phyloP scores from a whole-genome alignment of 2,113 vertebrate species.

The Emydura subglobosa region DNA sequence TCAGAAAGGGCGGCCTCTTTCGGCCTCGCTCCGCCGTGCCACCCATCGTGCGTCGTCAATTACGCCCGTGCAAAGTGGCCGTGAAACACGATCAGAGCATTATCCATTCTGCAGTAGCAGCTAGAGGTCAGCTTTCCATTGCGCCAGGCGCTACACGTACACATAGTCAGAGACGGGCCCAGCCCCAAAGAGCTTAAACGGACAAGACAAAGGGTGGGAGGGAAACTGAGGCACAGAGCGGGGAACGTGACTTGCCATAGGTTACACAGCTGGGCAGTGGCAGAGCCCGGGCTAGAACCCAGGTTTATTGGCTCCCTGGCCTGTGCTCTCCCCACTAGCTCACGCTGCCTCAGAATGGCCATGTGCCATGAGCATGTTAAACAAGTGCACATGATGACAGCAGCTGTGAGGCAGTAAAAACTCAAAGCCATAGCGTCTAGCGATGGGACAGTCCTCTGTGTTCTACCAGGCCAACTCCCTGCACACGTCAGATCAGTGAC shows the following conservation, averaged over 20 bases:
- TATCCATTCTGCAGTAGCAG: not conserved
- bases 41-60: not conserved
- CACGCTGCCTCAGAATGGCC: not conserved
- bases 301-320: not conserved
- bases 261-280: not conserved
- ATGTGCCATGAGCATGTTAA: not conserved
- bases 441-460: not conserved
- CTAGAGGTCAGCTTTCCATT: not conserved
- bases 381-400: not conserved
- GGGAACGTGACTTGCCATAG: not conserved
- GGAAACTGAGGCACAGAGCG: not conserved
- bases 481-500: not conserved
- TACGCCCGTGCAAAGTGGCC: not conserved
- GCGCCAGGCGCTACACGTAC: not conserved
- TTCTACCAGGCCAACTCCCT: not conserved
- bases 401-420: not conserved
- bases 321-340: not conserved
- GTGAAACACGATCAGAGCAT: not conserved
- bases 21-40: not conserved
- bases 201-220: not conserved
- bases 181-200: not conserved
- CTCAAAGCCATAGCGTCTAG: not conserved
- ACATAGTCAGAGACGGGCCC: not conserved
- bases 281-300: not conserved
- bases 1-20: not conserved